These are phyloP conservation scores for Anser cygnoides DNA, from an alignment of 2,113 vertebrate species.

Conservation along the genomic window DNA sequence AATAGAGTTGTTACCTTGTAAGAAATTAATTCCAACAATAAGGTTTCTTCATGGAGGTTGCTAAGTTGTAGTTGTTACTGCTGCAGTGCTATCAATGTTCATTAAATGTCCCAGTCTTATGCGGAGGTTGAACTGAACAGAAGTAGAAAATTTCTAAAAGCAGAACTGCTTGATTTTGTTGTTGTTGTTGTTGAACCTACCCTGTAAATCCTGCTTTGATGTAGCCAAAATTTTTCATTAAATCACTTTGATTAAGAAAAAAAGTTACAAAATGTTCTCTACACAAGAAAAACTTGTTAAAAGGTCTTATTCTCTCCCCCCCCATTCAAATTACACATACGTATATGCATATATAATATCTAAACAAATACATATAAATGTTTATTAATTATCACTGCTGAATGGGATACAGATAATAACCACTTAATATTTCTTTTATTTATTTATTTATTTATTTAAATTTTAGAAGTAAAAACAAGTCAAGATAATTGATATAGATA, in stretches of 20 bases:
- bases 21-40: neutral
- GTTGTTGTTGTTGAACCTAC: neutral
- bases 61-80: neutral
- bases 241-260: neutral
- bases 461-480: neutral
- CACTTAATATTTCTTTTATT: neutral
- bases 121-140: neutral
- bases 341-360: neutral
- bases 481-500: neutral
- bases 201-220: neutral
- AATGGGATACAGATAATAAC: neutral
- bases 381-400: neutral
- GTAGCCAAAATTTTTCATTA: neutral
- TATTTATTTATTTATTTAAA: neutral
- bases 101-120: neutral
- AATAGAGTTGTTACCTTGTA: neutral
- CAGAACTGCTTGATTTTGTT: neutral
- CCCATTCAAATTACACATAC: fast-evolving
- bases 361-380: neutral
- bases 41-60: neutral
- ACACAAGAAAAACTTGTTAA: neutral
- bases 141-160: constrained; percentile 3
- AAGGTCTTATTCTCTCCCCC: neutral
- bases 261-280: neutral
- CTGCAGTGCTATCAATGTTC: neutral